Evolutionary conservation across 2,797 vertebrate species (phyloP).

Genomic region (Sebastes reedi): DNA sequence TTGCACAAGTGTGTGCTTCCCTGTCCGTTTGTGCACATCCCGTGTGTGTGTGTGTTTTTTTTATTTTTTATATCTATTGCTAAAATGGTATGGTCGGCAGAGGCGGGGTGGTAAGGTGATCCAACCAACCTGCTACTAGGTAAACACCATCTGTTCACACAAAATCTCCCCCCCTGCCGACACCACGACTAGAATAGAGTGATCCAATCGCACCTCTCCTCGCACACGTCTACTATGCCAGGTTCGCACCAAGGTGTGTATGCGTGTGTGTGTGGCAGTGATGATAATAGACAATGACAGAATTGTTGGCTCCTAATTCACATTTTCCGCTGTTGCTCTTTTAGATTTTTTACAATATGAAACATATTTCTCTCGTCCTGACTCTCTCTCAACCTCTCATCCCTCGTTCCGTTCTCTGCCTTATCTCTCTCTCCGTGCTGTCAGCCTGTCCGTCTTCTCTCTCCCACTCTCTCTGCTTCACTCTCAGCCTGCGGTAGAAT

Average conservation of each 20-base stretch:
- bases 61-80: constrained; percentile 46
- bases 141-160: constrained; percentile 93
- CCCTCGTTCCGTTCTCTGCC: neutral
- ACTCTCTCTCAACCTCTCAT: constrained; percentile 8
- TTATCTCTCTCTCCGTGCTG: neutral
- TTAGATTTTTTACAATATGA: constrained; percentile 36
- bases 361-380: constrained; percentile 16
- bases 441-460: constrained; percentile 11
- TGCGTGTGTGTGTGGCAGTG: constrained; percentile 21
- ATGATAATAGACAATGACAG: constrained; percentile 61
- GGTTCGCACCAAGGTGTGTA: constrained; percentile 58
- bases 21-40: neutral
- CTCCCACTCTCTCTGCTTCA: constrained; percentile 1
- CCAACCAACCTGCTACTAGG: constrained; percentile 88
- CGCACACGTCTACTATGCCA: constrained; percentile 76
- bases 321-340: constrained; percentile 53
- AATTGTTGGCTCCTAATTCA: constrained; percentile 26
- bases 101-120: constrained; percentile 84
- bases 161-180: constrained; percentile 63
- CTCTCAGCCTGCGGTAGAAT: constrained; percentile 60
- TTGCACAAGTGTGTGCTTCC: neutral
- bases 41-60: neutral
- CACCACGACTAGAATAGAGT: constrained; percentile 74
- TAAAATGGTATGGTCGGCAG: constrained; percentile 77
- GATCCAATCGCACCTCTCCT: constrained; percentile 86